Evolutionary conservation across 2,797 vertebrate genomes (phyloP).

Genomic region (Sebastes elongatus): DNA sequence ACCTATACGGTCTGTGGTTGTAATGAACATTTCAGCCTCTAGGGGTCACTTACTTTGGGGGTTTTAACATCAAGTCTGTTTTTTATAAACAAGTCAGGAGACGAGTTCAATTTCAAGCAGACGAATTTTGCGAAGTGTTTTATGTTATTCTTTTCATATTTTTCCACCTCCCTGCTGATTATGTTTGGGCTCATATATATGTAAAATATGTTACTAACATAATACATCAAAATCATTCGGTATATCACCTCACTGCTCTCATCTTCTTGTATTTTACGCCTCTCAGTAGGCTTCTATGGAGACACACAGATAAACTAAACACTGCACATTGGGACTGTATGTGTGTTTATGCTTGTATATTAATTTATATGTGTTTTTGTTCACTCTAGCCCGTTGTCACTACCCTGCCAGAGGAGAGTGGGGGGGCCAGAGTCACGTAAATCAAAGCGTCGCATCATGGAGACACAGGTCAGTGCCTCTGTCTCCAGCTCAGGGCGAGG

Average conservation of each 20-base stretch:
- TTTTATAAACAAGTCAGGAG: neutral
- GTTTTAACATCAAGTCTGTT: neutral
- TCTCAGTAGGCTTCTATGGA: neutral
- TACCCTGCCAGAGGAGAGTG: constrained; percentile 82
- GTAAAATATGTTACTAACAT: neutral
- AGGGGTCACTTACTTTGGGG: neutral
- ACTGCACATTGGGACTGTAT: neutral
- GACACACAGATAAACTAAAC: constrained; percentile 9
- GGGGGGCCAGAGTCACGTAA: constrained; percentile 80
- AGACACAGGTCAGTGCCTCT: constrained; percentile 85
- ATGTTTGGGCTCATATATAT: neutral
- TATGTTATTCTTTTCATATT: neutral
- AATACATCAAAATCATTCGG: neutral
- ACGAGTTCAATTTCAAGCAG: neutral
- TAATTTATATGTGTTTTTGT: constrained; percentile 59
- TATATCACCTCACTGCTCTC: neutral
- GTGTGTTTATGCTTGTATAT: constrained; percentile 3
- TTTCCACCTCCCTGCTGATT: neutral
- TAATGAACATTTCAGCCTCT: constrained; percentile 1
- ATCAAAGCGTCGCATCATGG: constrained; percentile 84
- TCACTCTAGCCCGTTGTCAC: constrained; percentile 79
- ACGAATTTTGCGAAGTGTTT: neutral
- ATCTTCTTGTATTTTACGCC: neutral
- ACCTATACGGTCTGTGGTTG: neutral
- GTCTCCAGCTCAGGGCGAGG: constrained; percentile 23